Base-by-base conservation (phyloP, 1,140 invertebrate genomes). In the Eupristina koningsbergeri region DNA sequence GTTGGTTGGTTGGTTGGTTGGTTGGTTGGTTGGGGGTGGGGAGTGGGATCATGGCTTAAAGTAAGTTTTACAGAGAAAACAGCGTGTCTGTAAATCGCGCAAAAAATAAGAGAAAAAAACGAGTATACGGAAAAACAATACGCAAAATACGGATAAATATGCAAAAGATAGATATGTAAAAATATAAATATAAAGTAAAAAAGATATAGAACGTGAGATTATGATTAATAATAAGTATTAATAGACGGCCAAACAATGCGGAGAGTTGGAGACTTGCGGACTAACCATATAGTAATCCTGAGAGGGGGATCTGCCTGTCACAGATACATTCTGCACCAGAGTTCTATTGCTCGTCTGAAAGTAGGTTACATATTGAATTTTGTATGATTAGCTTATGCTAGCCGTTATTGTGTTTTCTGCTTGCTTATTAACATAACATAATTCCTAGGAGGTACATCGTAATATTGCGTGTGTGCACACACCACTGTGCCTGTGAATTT, bases 201-300 rank as follows among this genome's bases (percentile, higher is more conserved):
- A 29, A 83, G 85, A 86, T 81, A 84, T 47, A 75, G 58, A 64
- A 84, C 74, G 74, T 84, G 78, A 75, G 75, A 80, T 73, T 53
- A 85, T 86, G 41, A 82, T 76, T 73, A 63, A 73, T 73, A 84
- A 91, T 90, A 91, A 90, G 87, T 89, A 92, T 85, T 85, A 85
- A 85, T 85, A 92, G 89, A 93, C 91, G 91, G 90, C 92, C 91
- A 93, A 93, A 93, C 91, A 92, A 91, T 92, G 92, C 92, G 91
- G 91, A 92, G 88, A 91, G 86, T 92, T 90, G 75, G 82, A 84
- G 91, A 92, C 89, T 91, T 92, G 89, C 91, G 91, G 89, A 93
- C 92, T 93, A 93, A 93, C 92, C 92, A 93, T 93, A 92, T 92
- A 91, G 92, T 93, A 93, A 92, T 93, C 92, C 92, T 93, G 92